These are phyloP conservation scores for Lamprotornis superbus DNA, from an alignment of 2,113 vertebrate genomes.

Conservation along the genomic window DNA sequence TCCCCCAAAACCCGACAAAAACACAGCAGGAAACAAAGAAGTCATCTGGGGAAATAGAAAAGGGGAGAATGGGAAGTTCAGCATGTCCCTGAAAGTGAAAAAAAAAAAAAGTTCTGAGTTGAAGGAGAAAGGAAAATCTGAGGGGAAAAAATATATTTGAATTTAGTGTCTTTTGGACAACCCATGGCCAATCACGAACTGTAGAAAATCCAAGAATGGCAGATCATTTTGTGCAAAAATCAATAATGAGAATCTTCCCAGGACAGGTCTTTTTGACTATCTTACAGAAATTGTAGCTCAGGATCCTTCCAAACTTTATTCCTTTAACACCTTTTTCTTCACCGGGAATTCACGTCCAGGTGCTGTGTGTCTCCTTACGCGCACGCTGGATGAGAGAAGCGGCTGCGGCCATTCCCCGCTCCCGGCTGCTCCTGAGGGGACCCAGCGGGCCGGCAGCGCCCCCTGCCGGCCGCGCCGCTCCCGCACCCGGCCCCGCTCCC, in stretches of 20 bases:
- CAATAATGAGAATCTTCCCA: fast-evolving
- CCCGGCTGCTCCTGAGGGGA: not conserved
- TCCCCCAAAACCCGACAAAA: not conserved
- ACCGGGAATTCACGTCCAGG: fast-evolving
- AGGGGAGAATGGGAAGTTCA: not conserved
- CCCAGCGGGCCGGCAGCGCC: not conserved
- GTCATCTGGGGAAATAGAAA: not conserved
- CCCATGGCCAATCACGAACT: not conserved
- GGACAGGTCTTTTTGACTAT: not conserved
- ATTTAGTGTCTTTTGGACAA: not conserved
- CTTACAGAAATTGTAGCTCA: fast-evolving
- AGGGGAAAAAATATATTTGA: not conserved
- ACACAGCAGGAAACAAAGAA: not conserved
- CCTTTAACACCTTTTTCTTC: not conserved
- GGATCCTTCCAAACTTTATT: too few relatives aligned
- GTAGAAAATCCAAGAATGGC: not conserved
- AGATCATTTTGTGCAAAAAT: fast-evolving
- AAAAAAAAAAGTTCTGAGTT: not conserved
- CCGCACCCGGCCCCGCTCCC: not conserved
- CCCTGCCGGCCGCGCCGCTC: not conserved
- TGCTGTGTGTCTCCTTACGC: fast-evolving
- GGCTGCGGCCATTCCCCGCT: fast-evolving
- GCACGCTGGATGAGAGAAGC: fast-evolving
- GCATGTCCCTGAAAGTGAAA: not conserved
- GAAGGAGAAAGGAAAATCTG: not conserved